Conservation (phyloP, 1,140 invertebrate genomes). For the Apocrypta bakeri region DNA sequence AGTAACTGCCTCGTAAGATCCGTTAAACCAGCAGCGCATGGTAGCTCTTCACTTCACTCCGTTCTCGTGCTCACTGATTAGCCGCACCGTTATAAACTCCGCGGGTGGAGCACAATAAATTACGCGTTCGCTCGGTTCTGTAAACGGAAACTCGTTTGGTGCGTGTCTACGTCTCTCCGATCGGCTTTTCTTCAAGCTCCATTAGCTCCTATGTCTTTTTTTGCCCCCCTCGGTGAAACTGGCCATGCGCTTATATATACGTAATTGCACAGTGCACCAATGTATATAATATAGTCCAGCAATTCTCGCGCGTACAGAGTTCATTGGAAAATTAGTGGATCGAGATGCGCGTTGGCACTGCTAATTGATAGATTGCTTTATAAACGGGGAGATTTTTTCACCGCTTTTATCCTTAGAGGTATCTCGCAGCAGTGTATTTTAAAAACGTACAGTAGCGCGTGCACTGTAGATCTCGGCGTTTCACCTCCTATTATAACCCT, state of each 20-base stretch:
- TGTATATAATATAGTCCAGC: not conserved
- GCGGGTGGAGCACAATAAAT: constrained; percentile 68
- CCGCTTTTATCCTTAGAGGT: too few species aligned
- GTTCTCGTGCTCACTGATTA: constrained; percentile 57
- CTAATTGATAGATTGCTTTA: not conserved
- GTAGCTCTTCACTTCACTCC: not conserved
- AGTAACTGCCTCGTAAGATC: not conserved
- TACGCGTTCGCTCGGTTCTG: constrained; percentile 57
- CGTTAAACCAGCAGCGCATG: constrained; percentile 27
- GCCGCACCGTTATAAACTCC: constrained; percentile 65
- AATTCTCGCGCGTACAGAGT: not conserved
- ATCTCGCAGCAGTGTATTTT: too few species aligned
- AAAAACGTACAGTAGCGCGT: too few species aligned
- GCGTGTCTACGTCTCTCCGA: constrained; percentile 50
- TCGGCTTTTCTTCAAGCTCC: not conserved
- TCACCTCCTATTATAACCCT: too few species aligned
- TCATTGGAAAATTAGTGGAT: not conserved
- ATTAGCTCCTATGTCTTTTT: not conserved
- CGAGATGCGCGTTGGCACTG: not conserved
- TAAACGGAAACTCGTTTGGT: constrained; percentile 61
- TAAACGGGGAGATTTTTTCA: too few species aligned
- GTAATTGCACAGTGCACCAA: not conserved
- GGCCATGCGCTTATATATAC: not conserved
- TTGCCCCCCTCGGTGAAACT: constrained; percentile 22
- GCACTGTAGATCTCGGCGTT: too few species aligned